Evolutionary conservation across 2,113 vertebrate species (phyloP).

Genomic region (Thamnaconus septentrionalis): DNA sequence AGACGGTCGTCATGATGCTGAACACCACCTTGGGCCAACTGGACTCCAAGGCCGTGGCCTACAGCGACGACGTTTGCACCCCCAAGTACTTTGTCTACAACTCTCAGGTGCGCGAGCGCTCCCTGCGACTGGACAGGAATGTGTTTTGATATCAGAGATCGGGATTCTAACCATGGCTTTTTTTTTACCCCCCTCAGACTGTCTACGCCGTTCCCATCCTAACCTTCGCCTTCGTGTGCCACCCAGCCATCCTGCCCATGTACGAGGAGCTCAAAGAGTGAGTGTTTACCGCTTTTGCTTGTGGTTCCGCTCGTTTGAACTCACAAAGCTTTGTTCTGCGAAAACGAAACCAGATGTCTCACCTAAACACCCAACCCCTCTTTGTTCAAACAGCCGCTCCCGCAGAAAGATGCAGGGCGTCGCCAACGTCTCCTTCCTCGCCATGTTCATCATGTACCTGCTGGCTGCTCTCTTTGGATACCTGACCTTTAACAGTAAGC

Average conservation of each 20-base stretch:
- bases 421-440: slow-evolving; percentile 93
- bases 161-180: neutral
- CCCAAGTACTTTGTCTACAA: slow-evolving; percentile 92
- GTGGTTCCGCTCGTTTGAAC: neutral
- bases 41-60: slow-evolving; percentile 61
- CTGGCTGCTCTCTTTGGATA: slow-evolving; percentile 97
- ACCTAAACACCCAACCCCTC: neutral
- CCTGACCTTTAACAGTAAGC: slow-evolving; percentile 93
- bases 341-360: neutral
- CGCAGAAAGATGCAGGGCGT: slow-evolving; percentile 93
- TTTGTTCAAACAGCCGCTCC: slow-evolving; percentile 79
- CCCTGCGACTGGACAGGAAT: neutral
- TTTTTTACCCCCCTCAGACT: slow-evolving; percentile 81
- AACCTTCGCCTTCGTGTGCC: slow-evolving; percentile 96
- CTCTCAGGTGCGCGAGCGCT: slow-evolving; percentile 80
- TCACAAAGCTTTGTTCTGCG: neutral
- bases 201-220: slow-evolving; percentile 95
- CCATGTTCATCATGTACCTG: slow-evolving; percentile 98
- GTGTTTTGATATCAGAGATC: rapidly evolving
- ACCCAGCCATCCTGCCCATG: slow-evolving; percentile 95
- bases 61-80: slow-evolving; percentile 78
- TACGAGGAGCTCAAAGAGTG: slow-evolving; percentile 96
- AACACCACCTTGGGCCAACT: slow-evolving; percentile 65
- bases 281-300: slow-evolving; percentile 37
- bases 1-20: slow-evolving; percentile 69